Percentiles rank a stretch among this genome's conserved stretches.
phyloP scores from a whole-genome alignment of 2,888 invertebrate genomes.

The Philereme vetulata region DNA sequence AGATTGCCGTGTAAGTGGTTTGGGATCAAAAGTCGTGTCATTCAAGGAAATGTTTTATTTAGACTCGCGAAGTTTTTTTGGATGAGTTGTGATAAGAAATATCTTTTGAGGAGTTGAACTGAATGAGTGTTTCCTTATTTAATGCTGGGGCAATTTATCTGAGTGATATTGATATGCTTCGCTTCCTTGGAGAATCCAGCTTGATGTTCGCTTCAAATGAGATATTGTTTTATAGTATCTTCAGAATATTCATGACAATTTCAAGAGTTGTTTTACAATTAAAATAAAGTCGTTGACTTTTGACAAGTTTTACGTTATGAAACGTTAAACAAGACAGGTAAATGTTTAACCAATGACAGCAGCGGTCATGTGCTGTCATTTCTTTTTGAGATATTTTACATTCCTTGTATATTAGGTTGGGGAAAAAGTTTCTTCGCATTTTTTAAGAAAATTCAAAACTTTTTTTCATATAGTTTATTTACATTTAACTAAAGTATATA shows the following conservation, averaged over 20 bases:
- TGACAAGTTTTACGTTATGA: neutral
- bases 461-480: too few species aligned
- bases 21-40: constrained; percentile 39
- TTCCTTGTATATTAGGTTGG: too few species aligned
- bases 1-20: constrained; percentile 42
- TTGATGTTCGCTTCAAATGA: neutral
- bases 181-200: too few species aligned
- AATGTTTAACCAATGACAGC: too few species aligned
- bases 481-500: too few species aligned
- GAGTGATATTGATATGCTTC: constrained; percentile 7
- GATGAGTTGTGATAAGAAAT: constrained; percentile 1
- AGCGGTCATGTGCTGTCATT: too few species aligned
- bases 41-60: constrained; percentile 36
- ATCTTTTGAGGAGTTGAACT: neutral
- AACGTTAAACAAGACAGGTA: too few species aligned
- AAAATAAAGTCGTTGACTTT: neutral
- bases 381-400: too few species aligned
- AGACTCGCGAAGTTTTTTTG: constrained; percentile 29
- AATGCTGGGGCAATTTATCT: constrained; percentile 11
- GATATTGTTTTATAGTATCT: constrained; percentile 1
- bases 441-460: too few species aligned
- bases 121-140: constrained; percentile 13
- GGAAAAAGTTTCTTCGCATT: too few species aligned
- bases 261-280: neutral
- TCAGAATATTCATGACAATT: neutral